Percentiles rank a stretch among this genome's conserved stretches.
Conservation (phyloP, 2,888 invertebrate species). For the Steinernema hermaphroditum region DNA sequence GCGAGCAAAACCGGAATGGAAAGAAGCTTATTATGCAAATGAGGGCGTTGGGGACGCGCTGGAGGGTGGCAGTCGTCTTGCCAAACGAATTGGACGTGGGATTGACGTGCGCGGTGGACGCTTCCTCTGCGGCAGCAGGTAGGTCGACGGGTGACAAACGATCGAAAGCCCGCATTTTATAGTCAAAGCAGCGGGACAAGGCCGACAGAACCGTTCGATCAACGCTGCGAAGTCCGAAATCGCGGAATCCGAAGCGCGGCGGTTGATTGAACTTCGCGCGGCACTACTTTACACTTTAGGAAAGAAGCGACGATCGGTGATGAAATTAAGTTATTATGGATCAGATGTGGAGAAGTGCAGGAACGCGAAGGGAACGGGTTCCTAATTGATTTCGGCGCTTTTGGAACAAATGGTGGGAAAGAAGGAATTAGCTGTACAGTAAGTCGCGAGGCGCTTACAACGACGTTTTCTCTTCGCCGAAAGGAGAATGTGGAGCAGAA, state of each 20-base stretch:
- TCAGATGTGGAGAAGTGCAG: neutral
- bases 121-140: conserved; percentile 26
- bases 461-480: too few species aligned
- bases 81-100: conserved; percentile 11
- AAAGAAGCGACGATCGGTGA: conserved; percentile 9
- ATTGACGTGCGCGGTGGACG: neutral
- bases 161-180: conserved; percentile 22
- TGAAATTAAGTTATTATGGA: conserved; percentile 20
- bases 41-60: conserved; percentile 10
- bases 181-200: conserved; percentile 3
- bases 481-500: too few species aligned
- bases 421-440: neutral
- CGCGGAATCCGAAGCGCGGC: conserved; percentile 4
- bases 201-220: neutral
- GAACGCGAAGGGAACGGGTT: conserved; percentile 1
- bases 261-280: conserved; percentile 4
- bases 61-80: conserved; percentile 1
- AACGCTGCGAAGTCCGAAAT: neutral
- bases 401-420: conserved; percentile 4
- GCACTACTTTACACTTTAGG: conserved; percentile 8
- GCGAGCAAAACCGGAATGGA: conserved; percentile 8
- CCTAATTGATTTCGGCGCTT: conserved; percentile 16
- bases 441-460: too few species aligned
- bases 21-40: conserved; percentile 28
- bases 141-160: neutral